Evolutionary conservation across 2,797 vertebrate species (phyloP), one percentile per base, ranked within the genome.

Genomic region (Coregonus ussuriensis): DNA sequence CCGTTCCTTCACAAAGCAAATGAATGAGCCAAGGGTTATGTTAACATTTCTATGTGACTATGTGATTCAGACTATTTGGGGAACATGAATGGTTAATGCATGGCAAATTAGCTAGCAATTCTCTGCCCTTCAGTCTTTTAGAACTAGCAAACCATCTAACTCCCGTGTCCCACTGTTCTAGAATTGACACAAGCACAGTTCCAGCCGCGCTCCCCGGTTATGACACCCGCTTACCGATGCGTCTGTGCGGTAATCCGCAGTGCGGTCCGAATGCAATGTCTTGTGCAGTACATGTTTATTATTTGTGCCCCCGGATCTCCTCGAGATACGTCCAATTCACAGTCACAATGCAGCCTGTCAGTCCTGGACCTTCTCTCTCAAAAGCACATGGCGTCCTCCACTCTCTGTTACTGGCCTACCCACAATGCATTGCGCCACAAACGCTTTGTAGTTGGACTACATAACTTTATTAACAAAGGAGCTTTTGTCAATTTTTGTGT

Each of bases 321-420:
- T 25, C 37, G 1, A 29, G 1, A 37, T 59, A 31, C 74, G 13
- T 41, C 41, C 47, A 54, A n/a, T 14, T 65, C 7, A 72, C 6
- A 4, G 67, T 11, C 65, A 16, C 0, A 25, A 4, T 75, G 51
- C 41, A 74, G 16, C 67, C 67, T 41, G 71, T 37, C 47, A 66
- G 41, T 2, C 4, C 33, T 51, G 63, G 51, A 1, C 4, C 33
- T 51, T 51, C 74, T 79, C 6, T 16, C 25, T 92, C 89, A 93
- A 79, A 88, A 93, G 93, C 95, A 95, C 95, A 95, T 95, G 94
- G 93, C 93, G 93, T 91, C 92, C 91, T 82, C 79, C 77, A 31
- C 72, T 77, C 76, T n/a, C 62, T 79, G 72, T 79, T 74, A 67
- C 90, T 94, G 94, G 94, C 94, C 92, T 94, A 94, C 94, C 94